These are phyloP conservation scores for Prionace glauca DNA, from an alignment of 2,797 vertebrate species.

Conservation along the genomic window DNA sequence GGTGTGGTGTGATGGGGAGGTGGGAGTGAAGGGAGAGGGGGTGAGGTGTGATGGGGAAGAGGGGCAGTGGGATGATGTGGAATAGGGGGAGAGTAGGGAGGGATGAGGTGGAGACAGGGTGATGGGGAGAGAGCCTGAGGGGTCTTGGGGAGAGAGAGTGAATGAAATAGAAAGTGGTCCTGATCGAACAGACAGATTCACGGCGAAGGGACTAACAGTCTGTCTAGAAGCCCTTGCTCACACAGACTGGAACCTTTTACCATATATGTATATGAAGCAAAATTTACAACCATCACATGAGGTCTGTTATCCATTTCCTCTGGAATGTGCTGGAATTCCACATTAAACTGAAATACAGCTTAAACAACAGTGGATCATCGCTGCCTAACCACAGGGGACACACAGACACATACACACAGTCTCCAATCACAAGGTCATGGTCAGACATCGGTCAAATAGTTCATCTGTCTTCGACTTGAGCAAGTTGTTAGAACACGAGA, in stretches of 20 bases:
- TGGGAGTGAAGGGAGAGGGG: no score
- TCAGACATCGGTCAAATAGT: not conserved
- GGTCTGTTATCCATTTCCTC: conserved; percentile 28
- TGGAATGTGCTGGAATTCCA: conserved; percentile 32
- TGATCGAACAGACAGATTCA: not conserved
- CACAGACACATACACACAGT: no score
- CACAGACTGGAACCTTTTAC: not conserved
- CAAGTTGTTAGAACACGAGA: not conserved
- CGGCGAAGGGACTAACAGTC: not conserved
- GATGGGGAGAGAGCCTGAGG: not conserved
- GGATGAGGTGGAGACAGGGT: no score
- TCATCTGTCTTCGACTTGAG: not conserved
- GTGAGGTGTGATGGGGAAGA: no score
- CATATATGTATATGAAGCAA: conserved; percentile 6
- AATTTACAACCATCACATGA: not conserved
- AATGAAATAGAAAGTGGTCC: not conserved
- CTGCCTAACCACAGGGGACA: not conserved
- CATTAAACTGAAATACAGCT: not conserved
- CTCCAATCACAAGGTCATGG: conserved; percentile 3
- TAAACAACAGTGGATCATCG: not conserved
- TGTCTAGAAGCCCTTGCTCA: no score
- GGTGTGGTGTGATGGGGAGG: not conserved
- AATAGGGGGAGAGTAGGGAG: no score
- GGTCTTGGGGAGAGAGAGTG: not conserved
- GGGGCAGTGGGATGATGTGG: no score